Base-by-base conservation (phyloP, 2,113 vertebrate genomes). In the Datnioides undecimradiatus region DNA sequence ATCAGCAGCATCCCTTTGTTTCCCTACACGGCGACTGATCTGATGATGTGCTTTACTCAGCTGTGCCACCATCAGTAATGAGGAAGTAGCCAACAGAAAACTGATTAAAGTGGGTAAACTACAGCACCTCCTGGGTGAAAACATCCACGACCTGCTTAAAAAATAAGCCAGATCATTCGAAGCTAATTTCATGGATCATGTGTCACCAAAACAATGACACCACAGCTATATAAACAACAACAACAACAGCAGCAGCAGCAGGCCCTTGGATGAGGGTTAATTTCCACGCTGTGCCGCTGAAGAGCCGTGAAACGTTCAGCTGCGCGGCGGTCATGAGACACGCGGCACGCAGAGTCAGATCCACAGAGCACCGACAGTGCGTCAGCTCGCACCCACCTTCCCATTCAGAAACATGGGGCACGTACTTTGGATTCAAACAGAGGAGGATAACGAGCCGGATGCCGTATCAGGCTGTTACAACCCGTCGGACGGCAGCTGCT, bases 261-360 rank as follows among this genome's bases (percentile, higher is more conserved):
- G 19, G 19, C 0, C 9, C 6, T 8, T 19, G 3, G 48, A 52
- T 9, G 51, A 10, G 13, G 12, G 34, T 1, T 3, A n/a, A n/a
- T 8, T 25, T 21, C 17, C 48, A 48, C 17, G 36, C 41, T 16
- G 59, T n/a, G 58, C 2, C 25, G n/a, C 45, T 34, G 48, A 65
- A 46, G 14, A 71, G 43, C 14, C 13, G 31, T 74, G 17, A 77
- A 68, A 54, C 41, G 27, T 27, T 46, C 16, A 12, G 29, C 17
- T 54, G 27, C 29, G 36, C 65, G 65, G 33, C n/a, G 9, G 76
- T 78, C 76, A 82, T 43, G 29, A 60, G 68, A 70, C 45, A 40
- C 40, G 25, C 2, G 38, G 21, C 41, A 46, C n/a, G 9, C 40
- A 49, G n/a, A n/a, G n/a, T 25, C 14, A 31, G n/a, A 29, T 48